Base-by-base conservation (phyloP, 1,140 invertebrate genomes). In the Sipha flava region DNA sequence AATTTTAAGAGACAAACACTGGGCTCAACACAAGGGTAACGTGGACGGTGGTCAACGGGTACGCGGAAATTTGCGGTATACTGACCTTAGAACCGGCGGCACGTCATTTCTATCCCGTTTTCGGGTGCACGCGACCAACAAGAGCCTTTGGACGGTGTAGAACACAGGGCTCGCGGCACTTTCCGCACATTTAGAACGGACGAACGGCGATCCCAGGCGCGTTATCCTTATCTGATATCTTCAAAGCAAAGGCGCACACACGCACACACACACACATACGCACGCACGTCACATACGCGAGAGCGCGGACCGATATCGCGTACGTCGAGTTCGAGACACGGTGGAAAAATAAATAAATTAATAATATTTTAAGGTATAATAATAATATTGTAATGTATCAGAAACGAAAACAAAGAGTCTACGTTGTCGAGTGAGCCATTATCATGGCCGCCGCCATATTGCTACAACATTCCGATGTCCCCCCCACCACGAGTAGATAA, bases 371-470 rank as follows among this genome's bases (percentile, higher is more conserved):
- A n/a, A n/a, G n/a, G n/a, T n/a, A 40, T 40, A 40, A 40, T 40
- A 40, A 40, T 40, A 40, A 6, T 10, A 40, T 4, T 6, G 10
- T 6, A 10, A 40, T 10, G 37, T 23, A 59, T 59, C 52, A 59
- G 73, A 59, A 75, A 77, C 34, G 73, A 77, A 77, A 77, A 77
- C 73, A 77, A 77, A 77, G 73, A 77, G 73, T 59, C 52, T 57
- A 77, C 73, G 73, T 77, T 77, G 73, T 77, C 49, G 73, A 59
- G 52, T 77, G 73, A 59, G 73, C 73, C 73, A 77, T 77, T 77
- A 77, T 77, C 73, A 77, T 77, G 73, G 73, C 73, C 73, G 73
- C 73, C 73, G 73, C 73, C 73, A 77, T 77, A 77, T 77, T 77
- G 73, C 73, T 77, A 77, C 73, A 77, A 77, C 73, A 77, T 77